phyloP scores from a whole-genome alignment of 2,888 invertebrate species.

The Auanema freiburgensis region DNA sequence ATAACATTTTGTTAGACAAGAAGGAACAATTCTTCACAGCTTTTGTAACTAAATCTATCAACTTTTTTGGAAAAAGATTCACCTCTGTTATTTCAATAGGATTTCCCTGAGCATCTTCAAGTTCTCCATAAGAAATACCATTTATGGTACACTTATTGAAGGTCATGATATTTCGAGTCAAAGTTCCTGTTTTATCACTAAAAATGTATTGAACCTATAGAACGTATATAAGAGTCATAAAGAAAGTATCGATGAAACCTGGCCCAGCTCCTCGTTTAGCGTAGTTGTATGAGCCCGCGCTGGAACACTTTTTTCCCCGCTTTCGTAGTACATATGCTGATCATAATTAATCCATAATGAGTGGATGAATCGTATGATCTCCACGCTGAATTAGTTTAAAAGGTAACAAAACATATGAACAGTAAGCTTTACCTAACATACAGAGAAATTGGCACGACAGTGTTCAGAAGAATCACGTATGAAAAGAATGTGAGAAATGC shows the following conservation, averaged over 20 bases:
- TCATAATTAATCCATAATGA: constrained; percentile 99
- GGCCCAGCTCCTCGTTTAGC: constrained; percentile 79
- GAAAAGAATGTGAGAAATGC: constrained; percentile 97
- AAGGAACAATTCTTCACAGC: neutral
- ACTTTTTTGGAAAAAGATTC: constrained; percentile 11
- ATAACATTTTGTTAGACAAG: neutral
- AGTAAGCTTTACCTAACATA: constrained; percentile 80
- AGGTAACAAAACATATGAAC: constrained; percentile 4
- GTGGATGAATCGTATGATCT: constrained; percentile 94
- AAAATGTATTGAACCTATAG: constrained; percentile 99
- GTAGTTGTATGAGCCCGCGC: constrained; percentile 88
- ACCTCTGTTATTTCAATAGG: constrained; percentile 53
- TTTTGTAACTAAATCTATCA: neutral
- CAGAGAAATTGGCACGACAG: constrained; percentile 97
- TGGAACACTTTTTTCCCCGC: constrained; percentile 55
- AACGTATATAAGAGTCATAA: neutral
- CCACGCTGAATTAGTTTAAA: constrained; percentile 69
- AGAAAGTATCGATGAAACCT: constrained; percentile 24
- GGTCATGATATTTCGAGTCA: constrained; percentile 99
- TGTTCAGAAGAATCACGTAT: constrained; percentile 97
- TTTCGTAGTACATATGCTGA: constrained; percentile 88
- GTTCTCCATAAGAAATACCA: constrained; percentile 87
- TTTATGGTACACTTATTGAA: constrained; percentile 98
- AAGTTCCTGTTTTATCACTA: constrained; percentile 97
- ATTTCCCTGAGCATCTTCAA: constrained; percentile 61